A percentile compares a stretch with the other conserved stretches of the same genome.
phyloP scores from a whole-genome alignment of 2,797 vertebrate genomes.

The Schizothorax lantsangensis region DNA sequence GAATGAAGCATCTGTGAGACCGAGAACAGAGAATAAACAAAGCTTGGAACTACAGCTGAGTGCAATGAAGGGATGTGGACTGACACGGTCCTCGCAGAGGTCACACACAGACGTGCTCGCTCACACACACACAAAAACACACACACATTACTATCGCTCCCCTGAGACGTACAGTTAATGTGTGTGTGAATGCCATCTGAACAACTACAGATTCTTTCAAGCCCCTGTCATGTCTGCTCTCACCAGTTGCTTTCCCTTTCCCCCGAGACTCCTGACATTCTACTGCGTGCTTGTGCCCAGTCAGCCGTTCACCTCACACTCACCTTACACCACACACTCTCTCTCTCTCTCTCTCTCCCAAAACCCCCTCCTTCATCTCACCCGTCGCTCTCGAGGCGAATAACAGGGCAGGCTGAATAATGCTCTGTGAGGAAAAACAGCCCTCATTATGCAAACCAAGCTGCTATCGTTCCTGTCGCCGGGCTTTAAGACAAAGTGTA shows the following conservation, averaged over 20 bases:
- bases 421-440: conserved; percentile 6
- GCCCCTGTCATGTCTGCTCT: conserved; percentile 2
- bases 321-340: conserved; percentile 5
- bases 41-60: conserved; percentile 29
- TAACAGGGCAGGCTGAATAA: background rate
- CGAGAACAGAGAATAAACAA: conserved; percentile 19
- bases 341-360: background rate
- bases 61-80: conserved; percentile 16
- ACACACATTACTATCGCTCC: conserved; percentile 12
- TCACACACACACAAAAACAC: conserved; percentile 13
- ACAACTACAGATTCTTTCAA: conserved; percentile 9
- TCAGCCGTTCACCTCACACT: conserved; percentile 38
- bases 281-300: conserved; percentile 4
- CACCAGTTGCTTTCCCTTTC: conserved; percentile 33
- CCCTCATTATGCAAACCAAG: conserved; percentile 12
- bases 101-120: conserved; percentile 46
- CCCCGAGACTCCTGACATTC: background rate
- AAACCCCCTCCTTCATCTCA: background rate
- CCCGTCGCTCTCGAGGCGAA: background rate
- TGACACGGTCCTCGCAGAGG: conserved; percentile 47
- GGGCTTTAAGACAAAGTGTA: conserved; percentile 32
- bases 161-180: conserved; percentile 45
- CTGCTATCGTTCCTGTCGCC: conserved; percentile 18
- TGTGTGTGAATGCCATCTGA: conserved; percentile 34
- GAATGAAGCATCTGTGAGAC: conserved; percentile 8